Evolutionary conservation across 2,113 vertebrate genomes (phyloP).

Genomic region (Bos taurus): ARS-UCD2.0 NC_037338.1:61298501-61299000

Average conservation of each 20-base stretch:
- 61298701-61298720: not conserved
- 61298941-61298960: constrained; percentile 57
- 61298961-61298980: constrained; percentile 49
- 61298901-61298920: constrained; percentile 19
- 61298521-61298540: not conserved
- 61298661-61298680: not conserved
- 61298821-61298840: not conserved
- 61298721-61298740: not conserved
- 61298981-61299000: constrained; percentile 38
- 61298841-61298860: constrained; percentile 9
- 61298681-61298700: not conserved
- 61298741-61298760: constrained; percentile 23
- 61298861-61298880: not conserved
- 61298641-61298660: not conserved
- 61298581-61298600: constrained; percentile 1
- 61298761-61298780: not conserved
- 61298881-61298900: constrained; percentile 29
- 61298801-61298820: not conserved
- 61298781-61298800: constrained; percentile 22
- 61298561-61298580: not conserved
- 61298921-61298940: constrained; percentile 20
- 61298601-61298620: constrained; percentile 3
- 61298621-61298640: not conserved
- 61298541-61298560: constrained; percentile 13
- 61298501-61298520: constrained; percentile 38